Percentiles rank a stretch among this genome's conserved stretches.
phyloP scores from a whole-genome alignment of 1,140 invertebrate genomes.

The Nymphalis io region DNA sequence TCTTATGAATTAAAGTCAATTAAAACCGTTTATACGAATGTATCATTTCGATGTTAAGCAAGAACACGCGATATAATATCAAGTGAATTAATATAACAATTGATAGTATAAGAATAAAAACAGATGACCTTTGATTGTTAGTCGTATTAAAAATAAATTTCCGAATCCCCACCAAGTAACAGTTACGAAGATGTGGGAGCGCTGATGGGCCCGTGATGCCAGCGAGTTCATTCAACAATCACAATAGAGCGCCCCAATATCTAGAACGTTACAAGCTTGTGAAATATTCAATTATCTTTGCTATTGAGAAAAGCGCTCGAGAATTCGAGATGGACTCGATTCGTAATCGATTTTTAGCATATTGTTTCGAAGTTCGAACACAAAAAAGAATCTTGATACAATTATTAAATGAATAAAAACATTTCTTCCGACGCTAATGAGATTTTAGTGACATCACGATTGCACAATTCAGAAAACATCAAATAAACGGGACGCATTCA shows the following conservation, averaged over 20 bases:
- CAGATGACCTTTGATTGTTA: slow-evolving; percentile 39
- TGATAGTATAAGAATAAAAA: background rate
- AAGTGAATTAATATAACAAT: slow-evolving; percentile 1
- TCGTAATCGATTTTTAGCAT: slow-evolving; percentile 32
- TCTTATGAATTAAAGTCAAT: background rate
- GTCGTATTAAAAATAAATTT: slow-evolving; percentile 34
- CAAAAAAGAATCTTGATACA: background rate
- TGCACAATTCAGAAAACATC: slow-evolving; percentile 21
- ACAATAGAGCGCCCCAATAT: slow-evolving; percentile 30
- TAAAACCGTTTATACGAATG: background rate
- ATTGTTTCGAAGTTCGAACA: slow-evolving; percentile 4
- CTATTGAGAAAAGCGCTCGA: slow-evolving; percentile 32
- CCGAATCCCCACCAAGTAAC: slow-evolving; percentile 38
- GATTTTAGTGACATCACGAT: slow-evolving; percentile 22
- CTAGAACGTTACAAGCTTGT: slow-evolving; percentile 32
- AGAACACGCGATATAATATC: background rate
- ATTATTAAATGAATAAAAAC: background rate
- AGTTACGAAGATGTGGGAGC: slow-evolving; percentile 38
- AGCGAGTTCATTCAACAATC: slow-evolving; percentile 18
- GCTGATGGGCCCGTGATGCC: slow-evolving; percentile 33
- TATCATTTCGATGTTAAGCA: background rate
- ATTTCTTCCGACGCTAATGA: background rate
- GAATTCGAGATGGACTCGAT: slow-evolving; percentile 18
- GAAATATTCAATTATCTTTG: slow-evolving; percentile 41
- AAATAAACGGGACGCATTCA: slow-evolving; percentile 11